Base-by-base conservation (phyloP, 1,140 invertebrate species). In the Holotrichia oblita region DNA sequence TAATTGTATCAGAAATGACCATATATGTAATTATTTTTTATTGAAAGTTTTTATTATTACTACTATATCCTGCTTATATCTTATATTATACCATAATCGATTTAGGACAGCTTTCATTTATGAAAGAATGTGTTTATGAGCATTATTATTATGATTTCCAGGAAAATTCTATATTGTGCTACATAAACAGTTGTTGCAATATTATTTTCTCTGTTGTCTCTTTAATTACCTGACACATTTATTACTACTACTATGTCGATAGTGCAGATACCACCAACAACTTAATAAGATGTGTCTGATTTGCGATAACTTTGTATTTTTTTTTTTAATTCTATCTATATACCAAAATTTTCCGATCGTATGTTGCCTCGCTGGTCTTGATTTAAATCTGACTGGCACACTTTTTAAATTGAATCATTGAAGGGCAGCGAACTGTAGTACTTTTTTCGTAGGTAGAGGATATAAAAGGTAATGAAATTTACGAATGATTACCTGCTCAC, bases 391-490 rank as follows among this genome's bases (percentile, higher is more conserved):
- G 61, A 69, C 22, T 69, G 61, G n/a, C 27, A n/a, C 22, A 69
- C 61, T 27, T 69, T 34, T 27, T 27, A 69, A 69, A 69, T 69
- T 69, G 61, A 69, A 69, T 69, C 61, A 69, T 69, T 34, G 61
- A 69, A 69, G 20, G 61, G 61, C 61, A 69, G 61, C 61, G 20
- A 69, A 69, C 61, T 69, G 61, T 69, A 14, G 61, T 69, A 24
- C 61, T 69, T 69, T 69, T 69, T 69, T 69, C 61, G 61, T 69
- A 20, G 61, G 61, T 20, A 69, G 61, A 69, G 61, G 27, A 69
- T 69, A 20, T 69, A 69, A 69, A 69, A 69, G 61, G 61, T 69
- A 69, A 69, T 69, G 27, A 69, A 69, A 69, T 69, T 69, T 34
- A 69, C 61, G 61, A 69, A 24, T 69, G 61, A 69, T 69, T 69